Evolutionary conservation across 2,888 invertebrate genomes (phyloP), one percentile per base, ranked within the genome.

Genomic region (Sphaerophoria taeniata): DNA sequence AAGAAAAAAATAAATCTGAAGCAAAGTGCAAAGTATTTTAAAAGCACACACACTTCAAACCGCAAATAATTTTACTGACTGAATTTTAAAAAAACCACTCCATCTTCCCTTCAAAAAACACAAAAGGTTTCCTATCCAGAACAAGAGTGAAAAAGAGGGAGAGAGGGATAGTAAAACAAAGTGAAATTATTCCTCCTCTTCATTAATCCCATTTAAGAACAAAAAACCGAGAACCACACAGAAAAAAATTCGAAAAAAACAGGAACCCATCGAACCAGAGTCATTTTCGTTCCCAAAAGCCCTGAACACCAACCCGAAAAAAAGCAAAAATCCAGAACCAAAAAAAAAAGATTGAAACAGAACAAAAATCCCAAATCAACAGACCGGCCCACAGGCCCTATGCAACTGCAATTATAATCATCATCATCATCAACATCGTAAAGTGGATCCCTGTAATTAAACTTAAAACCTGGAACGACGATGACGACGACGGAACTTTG

Each of bases 391-490:
- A 81, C 69, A 69, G 81, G 81, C 81, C 81, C 76, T 81, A 80
- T 75, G 67, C 85, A 85, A 85, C 85, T 81, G 85, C 85, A 85
- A 85, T 85, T 85, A 85, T 85, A 85, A 85, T 85, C 81, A 85
- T 85, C 85, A 77, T 81, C 74, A 74, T 74, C 63, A 74, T 65
- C 74, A 65, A 65, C 55, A 63, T 65, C 65, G 74, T 70, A 81
- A 81, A 85, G 73, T 85, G 81, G 85, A 85, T 85, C 85, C 85
- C 81, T 85, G 81, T 85, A 85, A 85, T 85, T 85, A 85, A 85
- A 85, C 81, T 85, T 85, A 85, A 85, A 81, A 85, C 81, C 85
- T 81, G 85, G 85, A 85, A 85, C 81, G 80, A 81, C 85, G 75
- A 76, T 81, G 77, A 81, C 81, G 81, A 85, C 81, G 80, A 81